These are phyloP conservation scores for Pluvianellus socialis DNA, from an alignment of 2,113 vertebrate genomes.

Conservation along the genomic window DNA sequence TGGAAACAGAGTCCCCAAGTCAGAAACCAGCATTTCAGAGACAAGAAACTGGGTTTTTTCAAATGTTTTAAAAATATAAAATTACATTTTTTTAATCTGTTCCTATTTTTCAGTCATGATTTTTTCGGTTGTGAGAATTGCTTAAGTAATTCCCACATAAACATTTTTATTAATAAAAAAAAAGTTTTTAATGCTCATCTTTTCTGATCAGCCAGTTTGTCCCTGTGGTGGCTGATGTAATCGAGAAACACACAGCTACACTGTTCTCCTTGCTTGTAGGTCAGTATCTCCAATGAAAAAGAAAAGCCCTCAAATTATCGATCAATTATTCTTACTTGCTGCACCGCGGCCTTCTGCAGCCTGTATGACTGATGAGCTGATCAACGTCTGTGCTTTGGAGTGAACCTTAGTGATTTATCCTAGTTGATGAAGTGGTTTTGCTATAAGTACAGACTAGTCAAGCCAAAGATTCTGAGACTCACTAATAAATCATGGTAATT, in stretches of 20 bases:
- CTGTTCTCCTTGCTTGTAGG: background rate
- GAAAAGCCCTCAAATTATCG: background rate
- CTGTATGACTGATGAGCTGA: background rate
- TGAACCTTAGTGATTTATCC: background rate
- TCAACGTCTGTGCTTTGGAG: fast-evolving
- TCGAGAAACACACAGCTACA: background rate
- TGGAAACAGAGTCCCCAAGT: slow-evolving; percentile 11
- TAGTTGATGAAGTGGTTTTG: background rate
- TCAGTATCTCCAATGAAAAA: background rate
- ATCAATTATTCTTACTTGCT: background rate
- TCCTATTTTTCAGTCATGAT: background rate
- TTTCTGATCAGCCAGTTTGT: background rate
- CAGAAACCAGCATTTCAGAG: background rate
- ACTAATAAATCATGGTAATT: background rate
- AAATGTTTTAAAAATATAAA: background rate
- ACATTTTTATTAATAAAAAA: background rate
- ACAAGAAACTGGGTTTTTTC: background rate
- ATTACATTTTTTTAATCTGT: background rate
- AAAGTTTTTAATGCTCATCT: background rate
- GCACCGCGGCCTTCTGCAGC: background rate
- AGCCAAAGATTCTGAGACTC: background rate
- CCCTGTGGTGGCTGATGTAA: background rate
- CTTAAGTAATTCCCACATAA: background rate
- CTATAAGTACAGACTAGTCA: background rate
- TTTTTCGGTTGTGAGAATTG: background rate